A percentile compares a stretch with the other conserved stretches of the same genome.
Conservation (phyloP, 2,113 vertebrate species). For the Hydropotes inermis region DNA sequence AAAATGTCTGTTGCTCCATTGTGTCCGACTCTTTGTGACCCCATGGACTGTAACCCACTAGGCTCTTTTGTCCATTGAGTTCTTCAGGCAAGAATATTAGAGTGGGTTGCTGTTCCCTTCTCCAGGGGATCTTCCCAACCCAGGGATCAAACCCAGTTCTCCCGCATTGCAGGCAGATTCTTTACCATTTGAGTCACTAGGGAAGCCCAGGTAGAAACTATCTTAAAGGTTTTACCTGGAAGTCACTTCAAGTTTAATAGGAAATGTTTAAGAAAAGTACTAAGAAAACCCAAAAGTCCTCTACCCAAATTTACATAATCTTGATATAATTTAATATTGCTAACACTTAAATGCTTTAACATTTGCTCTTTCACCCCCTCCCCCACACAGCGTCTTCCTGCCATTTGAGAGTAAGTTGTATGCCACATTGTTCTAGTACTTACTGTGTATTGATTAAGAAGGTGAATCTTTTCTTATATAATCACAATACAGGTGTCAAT, state of each 20-base stretch:
- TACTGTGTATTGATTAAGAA: not conserved
- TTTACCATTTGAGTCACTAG: not conserved
- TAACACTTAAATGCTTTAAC: not conserved
- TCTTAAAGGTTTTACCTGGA: not conserved
- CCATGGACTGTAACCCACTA: not conserved
- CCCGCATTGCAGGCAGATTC: not conserved
- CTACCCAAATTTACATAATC: not conserved
- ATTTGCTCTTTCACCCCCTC: not conserved
- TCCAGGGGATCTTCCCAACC: not conserved
- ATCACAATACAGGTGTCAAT: not conserved
- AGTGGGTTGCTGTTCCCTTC: not conserved
- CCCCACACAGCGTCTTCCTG: not conserved
- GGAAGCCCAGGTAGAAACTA: not conserved
- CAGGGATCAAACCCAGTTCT: not conserved
- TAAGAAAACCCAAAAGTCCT: not conserved
- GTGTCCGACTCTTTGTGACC: not conserved
- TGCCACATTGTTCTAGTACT: not conserved
- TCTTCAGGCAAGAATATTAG: not conserved
- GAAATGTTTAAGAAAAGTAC: not conserved
- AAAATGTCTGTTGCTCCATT: fast-evolving
- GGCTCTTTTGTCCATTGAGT: not conserved
- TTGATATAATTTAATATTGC: not conserved
- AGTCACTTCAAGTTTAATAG: not conserved
- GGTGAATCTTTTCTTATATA: not conserved
- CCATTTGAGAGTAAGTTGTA: not conserved